Conservation (phyloP, 2,888 invertebrate species). For the Fragum sueziense region DNA sequence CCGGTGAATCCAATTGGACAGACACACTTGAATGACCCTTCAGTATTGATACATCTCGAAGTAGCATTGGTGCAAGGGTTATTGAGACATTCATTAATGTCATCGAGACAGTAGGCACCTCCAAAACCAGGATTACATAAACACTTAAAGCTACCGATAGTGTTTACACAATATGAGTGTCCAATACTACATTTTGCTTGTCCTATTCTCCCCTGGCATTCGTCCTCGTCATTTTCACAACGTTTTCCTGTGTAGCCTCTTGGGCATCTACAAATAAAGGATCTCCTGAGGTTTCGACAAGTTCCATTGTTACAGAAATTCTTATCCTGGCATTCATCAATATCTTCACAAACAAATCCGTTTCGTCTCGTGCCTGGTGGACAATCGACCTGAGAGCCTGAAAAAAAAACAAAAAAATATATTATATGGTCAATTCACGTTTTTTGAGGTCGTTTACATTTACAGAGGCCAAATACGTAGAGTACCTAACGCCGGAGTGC, state of each 20-base stretch:
- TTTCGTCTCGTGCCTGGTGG: neutral
- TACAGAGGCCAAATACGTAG: no score
- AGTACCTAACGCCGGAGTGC: no score
- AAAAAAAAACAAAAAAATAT: no score
- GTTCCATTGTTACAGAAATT: neutral
- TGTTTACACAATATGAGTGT: neutral
- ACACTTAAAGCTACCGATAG: neutral
- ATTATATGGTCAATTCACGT: no score
- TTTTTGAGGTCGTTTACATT: no score
- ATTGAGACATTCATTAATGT: conserved; percentile 1
- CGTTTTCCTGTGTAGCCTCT: neutral
- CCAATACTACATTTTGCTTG: neutral
- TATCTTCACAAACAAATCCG: neutral
- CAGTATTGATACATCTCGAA: neutral
- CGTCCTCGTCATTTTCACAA: neutral
- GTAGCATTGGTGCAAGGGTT: neutral
- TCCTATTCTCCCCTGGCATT: neutral
- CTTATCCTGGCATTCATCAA: neutral
- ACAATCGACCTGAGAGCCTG: no score
- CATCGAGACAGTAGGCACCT: neutral
- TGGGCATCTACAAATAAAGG: neutral
- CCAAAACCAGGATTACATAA: neutral
- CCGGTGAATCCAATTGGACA: neutral
- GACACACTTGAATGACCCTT: neutral
- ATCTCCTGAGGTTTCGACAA: neutral